A percentile compares a stretch with the other conserved stretches of the same genome.
Conservation (phyloP, 2,113 vertebrate genomes). For the Tachycineta bicolor region DNA sequence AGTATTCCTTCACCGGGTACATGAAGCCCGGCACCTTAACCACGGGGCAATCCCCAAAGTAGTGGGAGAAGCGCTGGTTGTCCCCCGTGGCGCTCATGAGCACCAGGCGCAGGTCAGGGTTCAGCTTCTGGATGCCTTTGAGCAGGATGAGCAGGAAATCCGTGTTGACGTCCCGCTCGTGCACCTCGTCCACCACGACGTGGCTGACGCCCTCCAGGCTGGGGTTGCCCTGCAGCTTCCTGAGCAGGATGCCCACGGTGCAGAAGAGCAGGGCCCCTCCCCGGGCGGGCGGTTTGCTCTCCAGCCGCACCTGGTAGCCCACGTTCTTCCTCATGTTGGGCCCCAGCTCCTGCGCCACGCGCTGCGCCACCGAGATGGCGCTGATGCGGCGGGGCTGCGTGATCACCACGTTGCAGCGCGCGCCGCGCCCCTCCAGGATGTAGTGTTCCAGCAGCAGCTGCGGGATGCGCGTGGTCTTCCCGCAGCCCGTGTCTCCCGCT, state of each 20-base stretch:
- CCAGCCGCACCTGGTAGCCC: conserved; percentile 95
- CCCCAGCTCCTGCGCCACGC: conserved; percentile 91
- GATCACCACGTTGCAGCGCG: conserved; percentile 90
- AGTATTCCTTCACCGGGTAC: conserved; percentile 90
- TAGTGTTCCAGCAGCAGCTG: conserved; percentile 90
- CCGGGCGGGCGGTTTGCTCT: conserved; percentile 84
- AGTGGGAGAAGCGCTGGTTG: conserved; percentile 86
- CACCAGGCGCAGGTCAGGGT: conserved; percentile 85
- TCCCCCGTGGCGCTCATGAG: conserved; percentile 96
- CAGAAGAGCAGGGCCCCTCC: conserved; percentile 94
- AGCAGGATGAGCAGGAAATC: conserved; percentile 95
- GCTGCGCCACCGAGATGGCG: conserved; percentile 92
- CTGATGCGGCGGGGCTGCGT: conserved; percentile 95
- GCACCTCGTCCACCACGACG: conserved; percentile 94
- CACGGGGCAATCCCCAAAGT: conserved; percentile 88
- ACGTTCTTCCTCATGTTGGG: conserved; percentile 83
- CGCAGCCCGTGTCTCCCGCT: conserved; percentile 93
- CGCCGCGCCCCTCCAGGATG: conserved; percentile 79
- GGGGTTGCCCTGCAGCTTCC: conserved; percentile 91
- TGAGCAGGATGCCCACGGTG: conserved; percentile 91
- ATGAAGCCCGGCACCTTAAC: conserved; percentile 93
- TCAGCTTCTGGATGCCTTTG: conserved; percentile 80
- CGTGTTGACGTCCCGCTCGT: conserved; percentile 94
- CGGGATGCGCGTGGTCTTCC: conserved; percentile 94
- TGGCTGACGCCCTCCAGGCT: conserved; percentile 90